Percentiles rank a stretch among this genome's conserved stretches.
Evolutionary conservation across 2,113 vertebrate species (phyloP).

Genomic region (Apaloderma vittatum): DNA sequence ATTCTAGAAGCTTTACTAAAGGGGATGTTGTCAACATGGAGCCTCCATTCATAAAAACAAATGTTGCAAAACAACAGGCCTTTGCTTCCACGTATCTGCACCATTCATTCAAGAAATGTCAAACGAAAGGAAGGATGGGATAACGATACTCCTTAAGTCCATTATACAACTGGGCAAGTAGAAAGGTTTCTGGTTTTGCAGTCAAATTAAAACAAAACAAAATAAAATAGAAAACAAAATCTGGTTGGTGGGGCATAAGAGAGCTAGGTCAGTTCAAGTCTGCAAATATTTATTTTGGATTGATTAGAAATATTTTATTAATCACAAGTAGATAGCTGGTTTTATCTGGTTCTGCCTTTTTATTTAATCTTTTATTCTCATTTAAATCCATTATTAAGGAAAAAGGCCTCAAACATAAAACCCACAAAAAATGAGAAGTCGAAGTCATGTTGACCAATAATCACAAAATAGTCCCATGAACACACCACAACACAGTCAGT

Average conservation of each 20-base stretch:
- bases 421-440: background rate
- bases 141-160: background rate
- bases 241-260: background rate
- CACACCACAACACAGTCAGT: background rate
- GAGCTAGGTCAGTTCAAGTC: background rate
- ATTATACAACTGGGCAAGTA: background rate
- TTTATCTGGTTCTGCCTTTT: background rate
- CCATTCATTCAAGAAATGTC: background rate
- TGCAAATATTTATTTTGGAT: background rate
- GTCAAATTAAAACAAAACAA: background rate
- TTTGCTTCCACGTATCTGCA: background rate
- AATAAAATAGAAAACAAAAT: too few relatives aligned
- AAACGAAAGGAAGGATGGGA: background rate
- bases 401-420: background rate
- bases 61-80: background rate
- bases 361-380: background rate
- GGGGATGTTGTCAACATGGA: background rate
- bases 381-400: background rate
- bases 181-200: background rate
- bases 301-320: background rate
- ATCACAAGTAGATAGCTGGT: background rate
- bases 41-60: background rate
- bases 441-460: background rate
- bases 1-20: background rate
- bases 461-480: background rate